Evolutionary conservation across 2,888 invertebrate species (phyloP).

Genomic region (Pedicia rivosa): DNA sequence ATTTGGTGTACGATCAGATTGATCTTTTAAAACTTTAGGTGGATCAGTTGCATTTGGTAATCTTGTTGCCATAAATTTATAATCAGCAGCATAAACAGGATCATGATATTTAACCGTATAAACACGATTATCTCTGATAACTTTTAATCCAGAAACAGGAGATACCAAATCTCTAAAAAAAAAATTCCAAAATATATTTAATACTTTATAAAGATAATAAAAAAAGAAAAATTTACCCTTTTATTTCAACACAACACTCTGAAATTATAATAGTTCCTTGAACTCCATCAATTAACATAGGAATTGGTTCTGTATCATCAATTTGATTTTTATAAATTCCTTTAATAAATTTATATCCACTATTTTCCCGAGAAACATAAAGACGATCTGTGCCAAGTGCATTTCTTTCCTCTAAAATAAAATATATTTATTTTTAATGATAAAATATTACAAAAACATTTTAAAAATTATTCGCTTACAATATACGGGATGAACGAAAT

Average conservation of each 20-base stretch:
- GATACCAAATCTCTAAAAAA: constrained; percentile 42
- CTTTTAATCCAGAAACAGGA: constrained; percentile 52
- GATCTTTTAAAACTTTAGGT: constrained; percentile 53
- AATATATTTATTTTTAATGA: not conserved
- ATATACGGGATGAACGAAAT: too few relatives aligned
- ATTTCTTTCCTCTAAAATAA: constrained; percentile 50
- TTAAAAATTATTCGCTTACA: too few relatives aligned
- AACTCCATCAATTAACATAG: constrained; percentile 62
- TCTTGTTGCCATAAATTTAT: constrained; percentile 59
- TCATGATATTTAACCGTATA: constrained; percentile 60
- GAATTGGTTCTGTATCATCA: constrained; percentile 35
- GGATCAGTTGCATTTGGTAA: constrained; percentile 54
- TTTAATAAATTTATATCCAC: constrained; percentile 49
- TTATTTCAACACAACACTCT: constrained; percentile 46
- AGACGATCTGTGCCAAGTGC: constrained; percentile 77
- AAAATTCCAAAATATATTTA: not conserved
- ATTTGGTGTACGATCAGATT: constrained; percentile 42
- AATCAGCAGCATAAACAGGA: constrained; percentile 57
- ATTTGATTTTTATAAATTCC: constrained; percentile 47
- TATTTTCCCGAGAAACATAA: constrained; percentile 62
- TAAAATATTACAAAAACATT: not conserved
- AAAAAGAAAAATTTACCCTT: constrained; percentile 38
- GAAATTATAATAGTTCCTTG: constrained; percentile 62
- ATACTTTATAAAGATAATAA: not conserved
- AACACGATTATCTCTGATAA: constrained; percentile 40